These are phyloP conservation scores for Callosobruchus maculatus DNA, from an alignment of 2,888 invertebrate genomes.

Conservation along the genomic window DNA sequence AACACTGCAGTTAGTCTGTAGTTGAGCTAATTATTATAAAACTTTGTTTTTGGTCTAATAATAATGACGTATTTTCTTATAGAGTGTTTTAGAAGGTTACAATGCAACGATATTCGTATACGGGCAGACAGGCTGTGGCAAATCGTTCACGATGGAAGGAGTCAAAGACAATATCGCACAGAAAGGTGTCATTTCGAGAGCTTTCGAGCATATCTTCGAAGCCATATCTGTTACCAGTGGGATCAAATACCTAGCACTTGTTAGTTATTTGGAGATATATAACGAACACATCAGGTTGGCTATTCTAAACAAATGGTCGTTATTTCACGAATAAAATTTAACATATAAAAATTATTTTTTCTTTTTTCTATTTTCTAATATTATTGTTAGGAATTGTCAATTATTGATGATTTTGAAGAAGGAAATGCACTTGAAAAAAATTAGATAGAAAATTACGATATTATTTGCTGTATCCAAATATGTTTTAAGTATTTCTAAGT, in stretches of 20 bases:
- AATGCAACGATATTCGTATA: slow-evolving; percentile 93
- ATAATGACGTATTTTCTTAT: slow-evolving; percentile 16
- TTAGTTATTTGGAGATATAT: slow-evolving; percentile 82
- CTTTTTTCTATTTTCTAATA: background rate
- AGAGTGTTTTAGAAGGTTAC: slow-evolving; percentile 84
- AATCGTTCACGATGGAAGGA: slow-evolving; percentile 89
- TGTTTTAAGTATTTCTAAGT: no score
- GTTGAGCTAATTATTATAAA: no score
- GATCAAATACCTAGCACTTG: slow-evolving; percentile 70
- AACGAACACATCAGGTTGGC: slow-evolving; percentile 69
- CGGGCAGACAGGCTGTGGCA: slow-evolving; percentile 90
- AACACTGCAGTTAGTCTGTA: no score
- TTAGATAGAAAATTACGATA: no score
- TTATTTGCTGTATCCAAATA: no score
- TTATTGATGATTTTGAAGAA: no score
- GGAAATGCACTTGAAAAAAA: no score
- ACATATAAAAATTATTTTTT: no score
- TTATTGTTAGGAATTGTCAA: no score
- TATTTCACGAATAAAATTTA: no score
- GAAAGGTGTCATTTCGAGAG: slow-evolving; percentile 68
- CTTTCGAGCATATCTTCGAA: slow-evolving; percentile 88
- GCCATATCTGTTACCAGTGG: slow-evolving; percentile 70
- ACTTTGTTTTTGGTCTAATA: no score
- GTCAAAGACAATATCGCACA: slow-evolving; percentile 44
- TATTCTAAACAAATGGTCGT: background rate